Conservation (phyloP, 2,113 vertebrate genomes). For the Archocentrus centrarchus region DNA sequence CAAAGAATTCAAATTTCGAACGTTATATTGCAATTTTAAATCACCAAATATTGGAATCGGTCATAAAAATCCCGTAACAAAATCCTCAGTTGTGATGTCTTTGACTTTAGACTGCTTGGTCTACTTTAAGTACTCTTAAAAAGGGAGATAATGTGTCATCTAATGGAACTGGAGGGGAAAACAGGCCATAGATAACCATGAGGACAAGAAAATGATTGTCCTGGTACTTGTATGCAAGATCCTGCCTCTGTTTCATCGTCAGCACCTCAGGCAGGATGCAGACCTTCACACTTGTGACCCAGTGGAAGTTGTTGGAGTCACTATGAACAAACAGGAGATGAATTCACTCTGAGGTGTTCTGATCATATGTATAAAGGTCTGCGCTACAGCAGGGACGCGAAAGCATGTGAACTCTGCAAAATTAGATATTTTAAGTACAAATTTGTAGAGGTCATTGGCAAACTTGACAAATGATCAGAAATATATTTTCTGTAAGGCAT, state of each 20-base stretch:
- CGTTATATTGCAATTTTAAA: too few species aligned
- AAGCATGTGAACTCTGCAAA: not conserved
- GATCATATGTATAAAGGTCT: not conserved
- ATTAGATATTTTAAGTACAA: not conserved
- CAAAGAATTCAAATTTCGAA: too few species aligned
- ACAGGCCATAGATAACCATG: not conserved
- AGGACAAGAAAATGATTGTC: slow-evolving; percentile 5
- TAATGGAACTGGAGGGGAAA: not conserved
- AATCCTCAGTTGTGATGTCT: too few species aligned
- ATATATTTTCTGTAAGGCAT: not conserved
- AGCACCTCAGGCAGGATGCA: slow-evolving; percentile 57
- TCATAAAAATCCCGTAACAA: too few species aligned
- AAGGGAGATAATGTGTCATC: not conserved
- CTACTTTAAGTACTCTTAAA: not conserved
- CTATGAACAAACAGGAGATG: slow-evolving; percentile 41
- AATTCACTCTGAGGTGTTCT: slow-evolving; percentile 9
- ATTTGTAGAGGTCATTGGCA: not conserved
- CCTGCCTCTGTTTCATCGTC: slow-evolving; percentile 61
- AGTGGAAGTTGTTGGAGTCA: slow-evolving; percentile 54
- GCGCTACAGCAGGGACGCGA: not conserved
- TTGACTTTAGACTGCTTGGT: not conserved
- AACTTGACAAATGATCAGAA: not conserved
- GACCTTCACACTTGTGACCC: slow-evolving; percentile 67
- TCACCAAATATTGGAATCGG: too few species aligned
- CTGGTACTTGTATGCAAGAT: slow-evolving; percentile 33